Conservation (phyloP, 1,140 invertebrate species). For the Aleiodes sp. region DNA sequence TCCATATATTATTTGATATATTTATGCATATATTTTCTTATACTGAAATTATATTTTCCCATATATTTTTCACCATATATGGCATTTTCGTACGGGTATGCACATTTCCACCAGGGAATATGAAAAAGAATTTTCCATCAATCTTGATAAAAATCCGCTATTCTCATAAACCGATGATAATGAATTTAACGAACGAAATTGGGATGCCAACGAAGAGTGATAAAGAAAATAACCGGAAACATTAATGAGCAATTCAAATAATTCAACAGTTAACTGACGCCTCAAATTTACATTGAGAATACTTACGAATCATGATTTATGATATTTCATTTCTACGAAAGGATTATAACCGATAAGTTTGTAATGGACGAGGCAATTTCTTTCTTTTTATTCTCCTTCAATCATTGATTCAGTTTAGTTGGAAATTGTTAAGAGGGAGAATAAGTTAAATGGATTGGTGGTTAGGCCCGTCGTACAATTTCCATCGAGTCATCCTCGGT, state of each 20-base stretch:
- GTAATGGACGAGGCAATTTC: not conserved
- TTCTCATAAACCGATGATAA: not conserved
- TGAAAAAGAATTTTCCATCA: too few species aligned
- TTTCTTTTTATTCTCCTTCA: slow-evolving; percentile 12
- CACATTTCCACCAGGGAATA: too few species aligned
- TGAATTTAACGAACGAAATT: not conserved
- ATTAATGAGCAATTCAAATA: not conserved
- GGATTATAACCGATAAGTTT: not conserved
- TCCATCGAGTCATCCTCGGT: slow-evolving; percentile 50
- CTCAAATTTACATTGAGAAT: slow-evolving; percentile 4
- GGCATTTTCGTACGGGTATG: too few species aligned
- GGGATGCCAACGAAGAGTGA: not conserved
- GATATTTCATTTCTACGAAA: not conserved
- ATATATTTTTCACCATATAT: too few species aligned
- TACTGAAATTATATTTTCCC: too few species aligned
- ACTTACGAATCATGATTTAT: not conserved
- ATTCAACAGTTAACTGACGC: not conserved
- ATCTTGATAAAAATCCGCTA: not conserved
- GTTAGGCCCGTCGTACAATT: not conserved
- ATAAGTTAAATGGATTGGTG: slow-evolving; percentile 12
- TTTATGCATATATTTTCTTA: too few species aligned
- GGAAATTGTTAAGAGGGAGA: not conserved
- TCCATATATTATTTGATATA: too few species aligned
- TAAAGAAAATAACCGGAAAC: slow-evolving; percentile 2
- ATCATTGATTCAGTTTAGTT: slow-evolving; percentile 8